A percentile compares a stretch with the other conserved stretches of the same genome.
phyloP scores from a whole-genome alignment of 2,113 vertebrate species.

The Amphiprion percula region DNA sequence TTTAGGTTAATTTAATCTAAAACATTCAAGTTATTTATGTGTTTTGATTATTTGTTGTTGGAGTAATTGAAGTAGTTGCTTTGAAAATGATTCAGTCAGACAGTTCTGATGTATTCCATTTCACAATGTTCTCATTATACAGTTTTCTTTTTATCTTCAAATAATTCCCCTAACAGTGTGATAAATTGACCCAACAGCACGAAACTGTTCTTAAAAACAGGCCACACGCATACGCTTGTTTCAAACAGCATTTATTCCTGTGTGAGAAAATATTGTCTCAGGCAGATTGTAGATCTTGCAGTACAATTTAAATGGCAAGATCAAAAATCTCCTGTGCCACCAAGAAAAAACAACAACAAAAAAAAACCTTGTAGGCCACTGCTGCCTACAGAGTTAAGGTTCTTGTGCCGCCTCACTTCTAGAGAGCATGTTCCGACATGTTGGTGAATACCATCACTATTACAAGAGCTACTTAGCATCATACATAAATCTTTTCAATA shows the following conservation, averaged over 20 bases:
- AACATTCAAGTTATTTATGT: no score
- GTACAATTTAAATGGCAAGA: conserved; percentile 73
- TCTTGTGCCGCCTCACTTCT: conserved; percentile 57
- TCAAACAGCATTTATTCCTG: conserved; percentile 82
- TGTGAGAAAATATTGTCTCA: conserved; percentile 82
- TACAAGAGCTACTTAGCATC: conserved; percentile 79
- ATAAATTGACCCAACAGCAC: no score
- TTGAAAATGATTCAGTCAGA: no score
- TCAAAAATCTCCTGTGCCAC: conserved; percentile 64
- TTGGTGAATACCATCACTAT: conserved; percentile 73
- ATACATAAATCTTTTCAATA: conserved; percentile 79
- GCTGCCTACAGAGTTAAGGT: conserved; percentile 55
- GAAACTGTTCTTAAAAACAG: not conserved
- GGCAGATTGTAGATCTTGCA: conserved; percentile 74
- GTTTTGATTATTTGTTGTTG: no score
- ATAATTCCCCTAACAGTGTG: no score
- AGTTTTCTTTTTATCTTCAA: no score
- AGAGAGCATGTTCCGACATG: conserved; percentile 67
- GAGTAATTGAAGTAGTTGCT: no score
- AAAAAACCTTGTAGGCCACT: conserved; percentile 34
- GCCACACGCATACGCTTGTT: conserved; percentile 46
- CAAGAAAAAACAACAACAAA: conserved; percentile 19
- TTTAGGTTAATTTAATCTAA: no score
- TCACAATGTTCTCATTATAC: no score
- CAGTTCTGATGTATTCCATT: no score